A percentile compares a stretch with the other conserved stretches of the same genome.
Conservation (phyloP, 2,797 vertebrate species). For the Phataginus tricuspis region DNA sequence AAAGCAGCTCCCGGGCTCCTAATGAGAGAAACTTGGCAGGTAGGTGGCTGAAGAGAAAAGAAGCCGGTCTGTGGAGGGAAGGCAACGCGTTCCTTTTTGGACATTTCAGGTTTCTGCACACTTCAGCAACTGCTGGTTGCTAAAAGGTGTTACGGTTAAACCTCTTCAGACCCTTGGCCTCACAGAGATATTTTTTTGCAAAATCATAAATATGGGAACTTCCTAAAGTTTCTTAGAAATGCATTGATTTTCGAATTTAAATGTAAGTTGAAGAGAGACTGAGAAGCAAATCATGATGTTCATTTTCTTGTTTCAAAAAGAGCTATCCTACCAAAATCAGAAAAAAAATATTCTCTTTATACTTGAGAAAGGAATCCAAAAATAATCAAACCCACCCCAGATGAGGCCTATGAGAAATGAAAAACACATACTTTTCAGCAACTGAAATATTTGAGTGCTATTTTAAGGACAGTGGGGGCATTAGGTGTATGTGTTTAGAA, state of each 20-base stretch:
- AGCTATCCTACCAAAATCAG: not conserved
- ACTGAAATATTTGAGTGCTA: constrained; percentile 63
- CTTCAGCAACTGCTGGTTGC: not conserved
- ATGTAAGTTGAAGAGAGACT: constrained; percentile 26
- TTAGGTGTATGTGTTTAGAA: constrained; percentile 14
- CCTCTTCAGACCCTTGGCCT: not conserved
- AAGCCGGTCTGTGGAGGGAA: not conserved
- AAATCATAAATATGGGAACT: constrained; percentile 56
- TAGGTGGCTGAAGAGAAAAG: not conserved
- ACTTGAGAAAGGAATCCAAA: constrained; percentile 30
- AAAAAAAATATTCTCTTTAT: not conserved
- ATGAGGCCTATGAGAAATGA: constrained; percentile 49
- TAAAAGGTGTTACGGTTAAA: constrained; percentile 18
- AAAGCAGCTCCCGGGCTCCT: not conserved
- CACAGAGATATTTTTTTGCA: constrained; percentile 12
- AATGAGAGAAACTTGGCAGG: constrained; percentile 2
- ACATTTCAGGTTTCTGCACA: not conserved
- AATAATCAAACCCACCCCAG: constrained; percentile 43
- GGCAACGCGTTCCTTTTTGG: not conserved
- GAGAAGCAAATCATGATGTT: not conserved
- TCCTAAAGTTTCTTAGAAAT: constrained; percentile 38
- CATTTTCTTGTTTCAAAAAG: constrained; percentile 46
- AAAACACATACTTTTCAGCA: constrained; percentile 36
- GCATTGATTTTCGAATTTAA: constrained; percentile 13
- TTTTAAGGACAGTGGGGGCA: constrained; percentile 42